phyloP scores from a whole-genome alignment of 2,797 vertebrate species.

The Eulemur albifrons region DNA sequence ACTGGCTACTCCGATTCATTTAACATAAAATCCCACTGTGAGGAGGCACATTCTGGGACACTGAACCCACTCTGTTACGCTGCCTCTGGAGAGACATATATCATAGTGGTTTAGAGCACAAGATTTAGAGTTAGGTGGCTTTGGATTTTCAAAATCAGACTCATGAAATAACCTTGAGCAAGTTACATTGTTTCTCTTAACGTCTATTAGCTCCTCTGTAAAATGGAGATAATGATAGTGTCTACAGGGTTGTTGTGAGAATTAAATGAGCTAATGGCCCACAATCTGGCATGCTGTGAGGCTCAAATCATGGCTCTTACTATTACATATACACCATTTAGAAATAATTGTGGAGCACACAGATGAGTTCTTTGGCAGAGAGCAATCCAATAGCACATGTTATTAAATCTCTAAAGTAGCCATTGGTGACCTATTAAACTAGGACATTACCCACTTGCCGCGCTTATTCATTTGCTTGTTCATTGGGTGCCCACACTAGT shows the following conservation, averaged over 20 bases:
- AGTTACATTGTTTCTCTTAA: neutral
- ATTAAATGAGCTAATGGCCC: constrained; percentile 47
- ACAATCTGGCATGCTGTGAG: constrained; percentile 19
- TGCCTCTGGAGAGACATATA: neutral
- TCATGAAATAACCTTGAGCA: constrained; percentile 46
- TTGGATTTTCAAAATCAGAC: constrained; percentile 7
- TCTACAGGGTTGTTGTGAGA: constrained; percentile 14
- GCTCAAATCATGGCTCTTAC: constrained; percentile 32
- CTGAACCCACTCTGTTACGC: neutral
- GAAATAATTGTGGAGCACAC: constrained; percentile 52
- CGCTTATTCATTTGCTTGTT: constrained; percentile 27
- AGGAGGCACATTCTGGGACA: neutral
- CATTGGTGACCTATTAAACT: constrained; percentile 47
- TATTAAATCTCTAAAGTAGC: constrained; percentile 53
- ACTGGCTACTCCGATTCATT: neutral
- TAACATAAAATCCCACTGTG: neutral
- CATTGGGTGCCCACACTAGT: neutral
- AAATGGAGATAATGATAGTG: constrained; percentile 35
- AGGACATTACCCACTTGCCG: neutral
- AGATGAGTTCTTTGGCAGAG: constrained; percentile 60
- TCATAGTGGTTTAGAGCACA: neutral
- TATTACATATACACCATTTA: constrained; percentile 36
- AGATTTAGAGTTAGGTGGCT: neutral
- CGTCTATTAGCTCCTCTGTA: constrained; percentile 36
- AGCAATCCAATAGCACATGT: neutral